phyloP scores from a whole-genome alignment of 2,113 vertebrate species.

The Epinephelus fuscoguttatus region DNA sequence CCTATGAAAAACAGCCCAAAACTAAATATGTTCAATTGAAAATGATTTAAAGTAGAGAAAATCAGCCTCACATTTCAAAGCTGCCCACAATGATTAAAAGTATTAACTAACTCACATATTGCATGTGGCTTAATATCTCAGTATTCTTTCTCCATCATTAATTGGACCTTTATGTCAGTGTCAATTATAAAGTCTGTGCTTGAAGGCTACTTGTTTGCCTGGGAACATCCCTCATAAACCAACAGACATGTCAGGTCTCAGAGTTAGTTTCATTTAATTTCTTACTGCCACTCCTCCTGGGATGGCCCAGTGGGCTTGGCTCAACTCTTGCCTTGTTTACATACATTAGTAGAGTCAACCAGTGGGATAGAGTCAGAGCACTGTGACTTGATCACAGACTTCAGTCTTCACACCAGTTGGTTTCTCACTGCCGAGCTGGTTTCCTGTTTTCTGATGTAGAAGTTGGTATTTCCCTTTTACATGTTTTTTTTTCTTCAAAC shows the following conservation, averaged over 20 bases:
- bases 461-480: background rate
- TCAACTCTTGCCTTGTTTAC: constrained; percentile 40
- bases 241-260: background rate
- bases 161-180: background rate
- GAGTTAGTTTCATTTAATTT: constrained; percentile 17
- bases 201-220: background rate
- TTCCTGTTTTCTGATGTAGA: background rate
- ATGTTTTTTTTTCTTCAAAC: constrained; percentile 6
- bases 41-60: no score
- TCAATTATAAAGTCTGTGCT: background rate
- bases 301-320: constrained; percentile 54
- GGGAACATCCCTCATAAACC: background rate
- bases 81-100: no score
- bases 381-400: constrained; percentile 36
- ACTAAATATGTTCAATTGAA: no score
- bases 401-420: constrained; percentile 29
- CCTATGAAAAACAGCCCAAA: no score
- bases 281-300: constrained; percentile 60
- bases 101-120: no score
- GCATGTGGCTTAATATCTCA: background rate
- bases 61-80: no score
- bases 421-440: constrained; percentile 6
- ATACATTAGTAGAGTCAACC: constrained; percentile 48
- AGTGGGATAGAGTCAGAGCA: constrained; percentile 39
- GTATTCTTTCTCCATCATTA: background rate